Evolutionary conservation across 1,140 invertebrate species (phyloP), one percentile per base, ranked within the genome.

Genomic region (Magallana gigas): DNA sequence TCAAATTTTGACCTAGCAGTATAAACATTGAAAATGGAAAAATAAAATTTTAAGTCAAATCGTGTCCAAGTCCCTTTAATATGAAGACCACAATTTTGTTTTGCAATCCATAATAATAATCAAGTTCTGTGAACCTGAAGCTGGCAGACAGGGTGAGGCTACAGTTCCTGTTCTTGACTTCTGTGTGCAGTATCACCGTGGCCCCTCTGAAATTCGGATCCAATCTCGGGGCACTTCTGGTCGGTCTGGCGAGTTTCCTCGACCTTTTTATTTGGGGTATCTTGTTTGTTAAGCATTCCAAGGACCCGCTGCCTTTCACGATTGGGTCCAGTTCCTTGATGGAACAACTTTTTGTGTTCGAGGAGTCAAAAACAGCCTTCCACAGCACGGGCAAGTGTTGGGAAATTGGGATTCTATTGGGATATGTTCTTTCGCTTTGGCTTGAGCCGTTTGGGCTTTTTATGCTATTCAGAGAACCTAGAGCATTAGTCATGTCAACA

Each of bases 201-300:
- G 90, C 89, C 0, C 92, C 92, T 23, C 89, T 84, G 85, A 92
- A 92, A 59, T 86, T 88, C 12, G 92, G 92, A 56, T 92, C 91
- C 56, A 59, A 59, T 36, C 88, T 86, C 5, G 76, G 84, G 36
- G 90, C 86, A 89, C 92, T 91, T 85, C 82, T 90, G 36, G 76
- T 68, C 4, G 92, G 91, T 57, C 58, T 87, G 9, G 48, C 9
- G 12, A 85, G 60, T 84, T 91, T 90, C 58, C 91, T 85, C 68
- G 85, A 76, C 23, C 23, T 76, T 76, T 76, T 76, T 2, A 76
- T 0, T 76, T 23, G 18, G 8, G 18, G 23, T 8, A 7, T 23
- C 23, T 64, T 64, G 60, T 48, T 48, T 48, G 36, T 48, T 48
- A 48, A 48, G 36, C 36, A 48, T 48, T 48, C 36, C 36, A 48